These are phyloP conservation scores for Istiophorus platypterus DNA, from an alignment of 2,113 vertebrate genomes.

Conservation along the genomic window DNA sequence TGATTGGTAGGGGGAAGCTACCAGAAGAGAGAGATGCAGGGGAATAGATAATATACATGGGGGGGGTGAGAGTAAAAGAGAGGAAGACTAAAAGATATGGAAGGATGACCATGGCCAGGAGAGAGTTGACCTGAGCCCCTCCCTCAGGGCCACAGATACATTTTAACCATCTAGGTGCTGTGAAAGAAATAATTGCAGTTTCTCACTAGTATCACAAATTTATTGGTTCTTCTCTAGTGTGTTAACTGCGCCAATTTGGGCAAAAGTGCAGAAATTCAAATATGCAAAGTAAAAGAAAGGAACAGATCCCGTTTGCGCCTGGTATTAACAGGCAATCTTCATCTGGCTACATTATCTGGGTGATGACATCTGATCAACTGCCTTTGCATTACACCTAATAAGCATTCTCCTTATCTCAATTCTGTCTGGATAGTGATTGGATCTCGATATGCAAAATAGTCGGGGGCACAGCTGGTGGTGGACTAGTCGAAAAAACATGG, in stretches of 20 bases:
- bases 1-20: not conserved
- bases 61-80: not conserved
- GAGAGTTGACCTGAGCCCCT: constrained; percentile 6
- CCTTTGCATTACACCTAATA: not conserved
- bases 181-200: not conserved
- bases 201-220: not conserved
- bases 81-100: constrained; percentile 7
- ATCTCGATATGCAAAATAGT: not conserved
- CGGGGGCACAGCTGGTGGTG: not conserved
- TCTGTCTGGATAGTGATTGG: not conserved
- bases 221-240: not conserved
- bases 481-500: not conserved
- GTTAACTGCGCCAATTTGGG: not conserved
- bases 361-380: not conserved
- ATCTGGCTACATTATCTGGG: not conserved
- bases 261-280: not conserved
- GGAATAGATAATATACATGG: constrained; percentile 15
- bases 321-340: not conserved
- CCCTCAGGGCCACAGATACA: not conserved
- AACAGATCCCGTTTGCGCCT: not conserved
- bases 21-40: not conserved
- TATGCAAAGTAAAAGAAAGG: not conserved
- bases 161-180: not conserved
- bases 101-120: not conserved
- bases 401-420: not conserved